Conservation (phyloP, 2,113 vertebrate species). For the Bos indicus region DNA sequence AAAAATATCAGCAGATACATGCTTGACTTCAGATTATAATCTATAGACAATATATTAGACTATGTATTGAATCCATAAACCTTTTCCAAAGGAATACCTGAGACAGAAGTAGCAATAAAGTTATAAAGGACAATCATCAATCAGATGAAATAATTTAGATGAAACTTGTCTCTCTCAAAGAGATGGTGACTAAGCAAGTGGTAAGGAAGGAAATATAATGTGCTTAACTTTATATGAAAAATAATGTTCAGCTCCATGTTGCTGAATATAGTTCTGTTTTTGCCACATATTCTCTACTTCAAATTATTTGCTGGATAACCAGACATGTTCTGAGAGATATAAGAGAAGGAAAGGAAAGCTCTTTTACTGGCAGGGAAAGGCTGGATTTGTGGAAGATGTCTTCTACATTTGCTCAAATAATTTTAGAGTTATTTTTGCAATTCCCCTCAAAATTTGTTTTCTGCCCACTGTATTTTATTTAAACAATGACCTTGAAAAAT, state of each 20-base stretch:
- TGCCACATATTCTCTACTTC: background rate
- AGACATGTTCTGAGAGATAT: background rate
- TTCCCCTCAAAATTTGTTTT: background rate
- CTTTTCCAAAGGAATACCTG: background rate
- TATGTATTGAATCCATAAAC: background rate
- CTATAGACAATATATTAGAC: background rate
- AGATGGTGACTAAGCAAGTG: background rate
- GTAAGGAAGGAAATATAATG: background rate
- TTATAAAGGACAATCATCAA: background rate
- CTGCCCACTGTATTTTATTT: background rate
- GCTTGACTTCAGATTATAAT: background rate
- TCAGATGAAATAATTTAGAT: background rate
- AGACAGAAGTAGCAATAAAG: background rate
- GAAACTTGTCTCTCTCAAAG: background rate
- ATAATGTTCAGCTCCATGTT: background rate
- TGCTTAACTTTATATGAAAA: background rate
- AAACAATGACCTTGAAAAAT: background rate
- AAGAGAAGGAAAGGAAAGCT: background rate
- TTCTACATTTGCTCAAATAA: background rate
- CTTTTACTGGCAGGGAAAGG: fast-evolving
- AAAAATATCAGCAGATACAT: background rate
- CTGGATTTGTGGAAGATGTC: background rate
- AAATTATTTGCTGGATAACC: background rate
- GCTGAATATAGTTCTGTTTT: background rate
- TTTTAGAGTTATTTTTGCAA: background rate